Conservation (phyloP, 2,113 vertebrate species). For the Hystrix cristata region DNA sequence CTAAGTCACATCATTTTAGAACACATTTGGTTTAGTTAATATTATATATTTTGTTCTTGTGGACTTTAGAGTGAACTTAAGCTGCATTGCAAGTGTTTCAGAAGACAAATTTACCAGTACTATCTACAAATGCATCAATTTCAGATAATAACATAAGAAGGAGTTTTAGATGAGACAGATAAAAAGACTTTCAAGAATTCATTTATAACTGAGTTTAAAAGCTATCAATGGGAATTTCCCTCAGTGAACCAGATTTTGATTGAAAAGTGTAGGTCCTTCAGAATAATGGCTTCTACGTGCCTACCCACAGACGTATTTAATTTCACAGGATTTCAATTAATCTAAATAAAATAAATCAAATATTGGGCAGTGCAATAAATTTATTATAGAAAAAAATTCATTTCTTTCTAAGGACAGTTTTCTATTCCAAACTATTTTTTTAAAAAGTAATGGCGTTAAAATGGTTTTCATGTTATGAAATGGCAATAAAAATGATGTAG, state of each 20-base stretch:
- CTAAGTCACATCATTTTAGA: not conserved
- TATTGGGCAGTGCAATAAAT: not conserved
- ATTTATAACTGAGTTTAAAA: slow-evolving; percentile 9
- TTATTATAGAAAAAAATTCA: not conserved
- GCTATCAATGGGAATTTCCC: not conserved
- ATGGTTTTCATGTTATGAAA: not conserved
- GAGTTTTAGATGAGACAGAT: not conserved
- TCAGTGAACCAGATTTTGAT: not conserved
- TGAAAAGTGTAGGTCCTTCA: not conserved
- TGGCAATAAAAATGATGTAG: not conserved
- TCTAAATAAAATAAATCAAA: slow-evolving; percentile 33
- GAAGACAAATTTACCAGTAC: not conserved
- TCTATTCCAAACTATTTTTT: not conserved
- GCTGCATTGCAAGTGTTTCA: not conserved
- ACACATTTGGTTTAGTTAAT: not conserved
- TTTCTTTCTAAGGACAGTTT: not conserved
- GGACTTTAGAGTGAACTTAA: not conserved
- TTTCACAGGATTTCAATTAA: not conserved
- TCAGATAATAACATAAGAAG: not conserved
- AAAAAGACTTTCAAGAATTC: not conserved
- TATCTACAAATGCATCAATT: not conserved
- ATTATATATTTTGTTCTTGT: not conserved
- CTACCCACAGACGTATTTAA: not conserved
- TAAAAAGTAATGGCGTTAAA: not conserved
- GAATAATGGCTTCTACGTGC: not conserved